Percentiles rank a stretch among this genome's conserved stretches.
Evolutionary conservation across 2,797 vertebrate genomes (phyloP).

Genomic region (Myotis daubentonii): DNA sequence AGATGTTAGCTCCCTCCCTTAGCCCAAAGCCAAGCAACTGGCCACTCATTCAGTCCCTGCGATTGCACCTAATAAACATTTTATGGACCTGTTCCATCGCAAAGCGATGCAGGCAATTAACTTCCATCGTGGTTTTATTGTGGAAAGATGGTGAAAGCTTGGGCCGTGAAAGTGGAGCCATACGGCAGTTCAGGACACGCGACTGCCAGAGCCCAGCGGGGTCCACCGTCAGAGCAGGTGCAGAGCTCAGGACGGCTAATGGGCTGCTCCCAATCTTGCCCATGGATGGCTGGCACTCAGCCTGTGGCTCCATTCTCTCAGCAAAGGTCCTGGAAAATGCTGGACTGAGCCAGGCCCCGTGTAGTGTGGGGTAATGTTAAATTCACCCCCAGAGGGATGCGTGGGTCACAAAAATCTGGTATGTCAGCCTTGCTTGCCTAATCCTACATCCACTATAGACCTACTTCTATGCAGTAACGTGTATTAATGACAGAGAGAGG

Average conservation of each 20-base stretch:
- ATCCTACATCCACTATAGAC: not conserved
- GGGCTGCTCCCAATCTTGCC: not conserved
- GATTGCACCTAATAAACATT: slow-evolving; percentile 53
- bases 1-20: not conserved
- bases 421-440: slow-evolving; percentile 7
- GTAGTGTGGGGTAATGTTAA: not conserved
- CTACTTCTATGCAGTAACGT: not conserved
- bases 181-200: not conserved
- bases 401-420: slow-evolving; percentile 20
- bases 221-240: slow-evolving; percentile 14
- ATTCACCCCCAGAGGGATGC: not conserved
- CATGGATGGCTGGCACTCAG: not conserved
- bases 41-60: not conserved
- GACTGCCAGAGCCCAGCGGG: slow-evolving; percentile 40
- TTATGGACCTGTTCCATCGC: slow-evolving; percentile 60
- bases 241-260: not conserved
- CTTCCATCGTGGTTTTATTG: slow-evolving; percentile 37
- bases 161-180: not conserved
- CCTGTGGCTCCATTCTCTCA: not conserved
- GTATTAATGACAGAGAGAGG: not conserved
- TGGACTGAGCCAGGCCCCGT: not conserved
- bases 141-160: slow-evolving; percentile 55
- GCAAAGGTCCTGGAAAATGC: slow-evolving; percentile 32
- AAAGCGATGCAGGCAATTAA: slow-evolving; percentile 59
- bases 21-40: slow-evolving; percentile 30